These are phyloP conservation scores for Tenthredo scrophulariae DNA, from an alignment of 2,888 invertebrate genomes.

Conservation along the genomic window DNA sequence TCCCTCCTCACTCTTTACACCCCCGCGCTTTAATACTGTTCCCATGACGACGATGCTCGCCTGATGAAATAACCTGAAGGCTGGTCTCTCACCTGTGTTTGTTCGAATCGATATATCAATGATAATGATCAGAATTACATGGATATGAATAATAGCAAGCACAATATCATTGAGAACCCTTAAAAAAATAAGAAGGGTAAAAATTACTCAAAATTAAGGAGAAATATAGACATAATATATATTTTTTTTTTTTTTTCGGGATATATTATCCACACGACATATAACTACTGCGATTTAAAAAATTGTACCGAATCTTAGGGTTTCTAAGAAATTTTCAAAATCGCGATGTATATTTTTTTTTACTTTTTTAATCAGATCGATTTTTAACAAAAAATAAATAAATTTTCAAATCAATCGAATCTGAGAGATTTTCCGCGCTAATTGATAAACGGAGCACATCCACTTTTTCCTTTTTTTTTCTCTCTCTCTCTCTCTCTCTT, in stretches of 20 bases:
- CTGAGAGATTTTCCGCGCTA: not conserved
- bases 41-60: constrained; percentile 4
- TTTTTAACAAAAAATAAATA: no score
- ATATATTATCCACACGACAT: no score
- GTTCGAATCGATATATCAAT: not conserved
- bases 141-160: not conserved
- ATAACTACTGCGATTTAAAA: no score
- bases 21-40: constrained; percentile 9
- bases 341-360: no score
- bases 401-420: not conserved
- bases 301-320: no score
- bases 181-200: not conserved
- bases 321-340: no score
- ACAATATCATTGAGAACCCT: not conserved
- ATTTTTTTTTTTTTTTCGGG: no score
- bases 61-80: not conserved
- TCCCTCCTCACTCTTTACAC: not conserved
- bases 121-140: not conserved
- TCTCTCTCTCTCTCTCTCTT: not conserved
- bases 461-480: not conserved
- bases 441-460: not conserved
- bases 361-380: no score
- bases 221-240: no score
- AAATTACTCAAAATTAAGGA: no score
- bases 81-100: not conserved